Conservation (phyloP, 2,888 invertebrate genomes). For the Caenorhabditis zanzibari region DNA sequence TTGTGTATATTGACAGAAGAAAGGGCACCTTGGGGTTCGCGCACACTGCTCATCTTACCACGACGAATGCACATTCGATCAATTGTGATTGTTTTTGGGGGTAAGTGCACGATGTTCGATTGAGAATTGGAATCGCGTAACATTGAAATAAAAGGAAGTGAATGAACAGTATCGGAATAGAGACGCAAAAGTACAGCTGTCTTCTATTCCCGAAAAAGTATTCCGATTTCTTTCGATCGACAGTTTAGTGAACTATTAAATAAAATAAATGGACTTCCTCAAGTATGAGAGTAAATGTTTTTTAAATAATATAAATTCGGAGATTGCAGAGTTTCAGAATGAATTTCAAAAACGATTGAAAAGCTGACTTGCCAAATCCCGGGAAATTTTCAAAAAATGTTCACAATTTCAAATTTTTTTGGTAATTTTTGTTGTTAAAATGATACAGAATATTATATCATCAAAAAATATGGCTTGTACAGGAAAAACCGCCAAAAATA, state of each 20-base stretch:
- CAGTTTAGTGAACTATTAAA: slow-evolving; percentile 42
- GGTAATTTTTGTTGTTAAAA: too few species aligned
- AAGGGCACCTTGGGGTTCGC: slow-evolving; percentile 50
- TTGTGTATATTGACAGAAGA: slow-evolving; percentile 64
- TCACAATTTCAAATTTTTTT: too few species aligned
- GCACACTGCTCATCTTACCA: slow-evolving; percentile 63
- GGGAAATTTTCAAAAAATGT: too few species aligned
- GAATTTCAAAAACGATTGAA: neutral
- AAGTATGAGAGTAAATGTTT: neutral
- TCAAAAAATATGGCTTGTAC: too few species aligned
- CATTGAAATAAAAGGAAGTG: slow-evolving; percentile 16
- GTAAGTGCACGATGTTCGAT: slow-evolving; percentile 41
- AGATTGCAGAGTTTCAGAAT: neutral
- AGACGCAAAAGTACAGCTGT: slow-evolving; percentile 37
- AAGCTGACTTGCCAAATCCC: too few species aligned
- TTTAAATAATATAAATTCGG: neutral
- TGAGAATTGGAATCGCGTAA: slow-evolving; percentile 32
- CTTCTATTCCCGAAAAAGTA: slow-evolving; percentile 48
- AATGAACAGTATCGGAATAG: slow-evolving; percentile 21
- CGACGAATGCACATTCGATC: slow-evolving; percentile 51
- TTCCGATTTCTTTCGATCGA: neutral
- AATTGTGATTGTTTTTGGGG: slow-evolving; percentile 60
- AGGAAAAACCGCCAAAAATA: too few species aligned
- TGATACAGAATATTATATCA: too few species aligned
- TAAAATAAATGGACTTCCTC: slow-evolving; percentile 13